Evolutionary conservation across 1,140 invertebrate species (phyloP).

Genomic region (Helicoverpa armigera): DNA sequence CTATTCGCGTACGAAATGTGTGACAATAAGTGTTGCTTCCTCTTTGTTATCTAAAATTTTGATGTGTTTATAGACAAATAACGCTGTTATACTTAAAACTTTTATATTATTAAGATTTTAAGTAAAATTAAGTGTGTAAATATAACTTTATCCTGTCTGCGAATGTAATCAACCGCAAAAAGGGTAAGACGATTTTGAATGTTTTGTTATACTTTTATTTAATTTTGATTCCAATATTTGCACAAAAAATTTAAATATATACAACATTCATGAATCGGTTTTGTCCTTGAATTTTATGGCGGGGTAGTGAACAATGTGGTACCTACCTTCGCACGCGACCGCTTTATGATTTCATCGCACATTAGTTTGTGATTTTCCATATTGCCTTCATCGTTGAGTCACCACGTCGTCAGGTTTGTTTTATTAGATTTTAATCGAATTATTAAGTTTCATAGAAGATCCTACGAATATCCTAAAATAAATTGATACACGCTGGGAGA

Average conservation of each 20-base stretch:
- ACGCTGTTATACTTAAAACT: slow-evolving; percentile 47
- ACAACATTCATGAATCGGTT: neutral
- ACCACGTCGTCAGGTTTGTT: slow-evolving; percentile 35
- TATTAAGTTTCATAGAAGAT: neutral
- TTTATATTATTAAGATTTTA: slow-evolving; percentile 11
- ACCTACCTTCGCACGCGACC: slow-evolving; percentile 21
- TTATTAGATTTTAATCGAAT: neutral
- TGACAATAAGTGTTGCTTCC: slow-evolving; percentile 86
- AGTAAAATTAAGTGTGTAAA: slow-evolving; percentile 16
- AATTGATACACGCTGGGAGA: neutral
- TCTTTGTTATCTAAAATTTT: slow-evolving; percentile 77
- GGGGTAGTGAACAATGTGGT: slow-evolving; percentile 30
- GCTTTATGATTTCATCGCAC: slow-evolving; percentile 47
- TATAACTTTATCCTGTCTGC: slow-evolving; percentile 33
- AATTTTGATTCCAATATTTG: neutral
- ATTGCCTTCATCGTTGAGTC: slow-evolving; percentile 33
- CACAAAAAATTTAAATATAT: slow-evolving; percentile 4
- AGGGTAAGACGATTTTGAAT: slow-evolving; percentile 31
- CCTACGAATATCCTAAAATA: neutral
- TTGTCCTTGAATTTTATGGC: slow-evolving; percentile 43
- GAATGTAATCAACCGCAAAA: slow-evolving; percentile 49
- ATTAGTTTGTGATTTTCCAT: slow-evolving; percentile 53
- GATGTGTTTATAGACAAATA: slow-evolving; percentile 59
- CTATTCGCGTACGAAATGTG: slow-evolving; percentile 79
- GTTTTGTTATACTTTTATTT: slow-evolving; percentile 18